These are phyloP conservation scores for Eclectus roratus DNA, from an alignment of 2,113 vertebrate species.

Conservation along the genomic window DNA sequence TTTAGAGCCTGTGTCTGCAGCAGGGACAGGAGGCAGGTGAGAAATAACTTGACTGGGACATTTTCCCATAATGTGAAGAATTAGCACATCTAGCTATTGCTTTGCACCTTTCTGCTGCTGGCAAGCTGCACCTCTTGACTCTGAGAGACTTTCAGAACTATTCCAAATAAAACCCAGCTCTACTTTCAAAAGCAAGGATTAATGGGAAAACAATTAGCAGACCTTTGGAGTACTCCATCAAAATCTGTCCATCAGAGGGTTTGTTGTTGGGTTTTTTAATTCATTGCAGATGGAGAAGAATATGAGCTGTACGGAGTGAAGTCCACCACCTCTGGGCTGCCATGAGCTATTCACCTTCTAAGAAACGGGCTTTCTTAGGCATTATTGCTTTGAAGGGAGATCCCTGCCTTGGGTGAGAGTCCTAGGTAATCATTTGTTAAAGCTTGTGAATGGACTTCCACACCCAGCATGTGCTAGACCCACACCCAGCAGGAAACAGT, in stretches of 20 bases:
- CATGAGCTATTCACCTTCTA: background rate
- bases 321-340: background rate
- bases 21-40: background rate
- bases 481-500: background rate
- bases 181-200: background rate
- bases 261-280: background rate
- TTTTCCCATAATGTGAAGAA: background rate
- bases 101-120: background rate
- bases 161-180: background rate
- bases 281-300: background rate
- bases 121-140: background rate
- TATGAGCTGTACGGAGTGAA: background rate
- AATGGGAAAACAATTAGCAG: background rate
- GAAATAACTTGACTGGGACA: background rate
- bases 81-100: background rate
- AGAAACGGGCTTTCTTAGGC: background rate
- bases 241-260: background rate
- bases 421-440: background rate
- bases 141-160: background rate
- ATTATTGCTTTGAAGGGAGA: background rate
- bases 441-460: background rate
- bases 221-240: background rate
- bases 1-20: background rate
- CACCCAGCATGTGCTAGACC: fast-evolving
- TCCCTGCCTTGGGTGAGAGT: background rate